Conservation (phyloP, 2,113 vertebrate species). For the Prunella fulvescens region DNA sequence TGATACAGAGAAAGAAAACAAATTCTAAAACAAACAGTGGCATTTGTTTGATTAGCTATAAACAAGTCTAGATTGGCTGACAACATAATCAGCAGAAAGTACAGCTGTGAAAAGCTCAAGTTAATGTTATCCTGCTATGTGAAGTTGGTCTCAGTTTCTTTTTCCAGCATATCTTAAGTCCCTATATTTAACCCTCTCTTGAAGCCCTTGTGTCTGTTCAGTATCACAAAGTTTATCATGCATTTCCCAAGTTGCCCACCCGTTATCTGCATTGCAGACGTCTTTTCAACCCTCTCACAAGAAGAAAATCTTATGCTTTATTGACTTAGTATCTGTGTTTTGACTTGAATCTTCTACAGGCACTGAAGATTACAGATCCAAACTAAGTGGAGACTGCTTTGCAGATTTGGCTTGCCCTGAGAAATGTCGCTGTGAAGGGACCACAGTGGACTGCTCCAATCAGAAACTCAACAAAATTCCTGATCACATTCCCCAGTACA, state of each 20-base stretch:
- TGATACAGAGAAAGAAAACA: slow-evolving; percentile 55
- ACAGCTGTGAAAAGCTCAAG: slow-evolving; percentile 84
- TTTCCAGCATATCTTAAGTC: slow-evolving; percentile 72
- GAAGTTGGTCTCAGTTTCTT: slow-evolving; percentile 73
- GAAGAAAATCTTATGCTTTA: neutral
- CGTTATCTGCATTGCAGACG: slow-evolving; percentile 63
- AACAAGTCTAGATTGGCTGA: slow-evolving; percentile 68
- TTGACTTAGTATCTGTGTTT: slow-evolving; percentile 56
- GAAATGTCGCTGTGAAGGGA: slow-evolving; percentile 96
- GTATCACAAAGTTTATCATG: slow-evolving; percentile 65
- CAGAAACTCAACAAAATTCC: slow-evolving; percentile 95
- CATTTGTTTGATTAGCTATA: slow-evolving; percentile 66
- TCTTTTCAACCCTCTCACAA: slow-evolving; percentile 39
- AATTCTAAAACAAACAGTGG: slow-evolving; percentile 53
- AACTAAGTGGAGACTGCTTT: slow-evolving; percentile 96
- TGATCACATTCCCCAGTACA: slow-evolving; percentile 95
- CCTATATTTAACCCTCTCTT: slow-evolving; percentile 74
- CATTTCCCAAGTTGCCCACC: slow-evolving; percentile 65
- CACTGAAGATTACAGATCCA: slow-evolving; percentile 96
- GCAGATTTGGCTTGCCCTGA: slow-evolving; percentile 95
- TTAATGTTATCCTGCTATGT: slow-evolving; percentile 73
- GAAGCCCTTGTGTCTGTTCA: slow-evolving; percentile 68
- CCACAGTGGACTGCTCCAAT: slow-evolving; percentile 97
- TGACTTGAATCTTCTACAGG: slow-evolving; percentile 79
- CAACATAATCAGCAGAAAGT: slow-evolving; percentile 79